Base-by-base conservation (phyloP, 2,113 vertebrate species). In the Nannospalax galili region DNA sequence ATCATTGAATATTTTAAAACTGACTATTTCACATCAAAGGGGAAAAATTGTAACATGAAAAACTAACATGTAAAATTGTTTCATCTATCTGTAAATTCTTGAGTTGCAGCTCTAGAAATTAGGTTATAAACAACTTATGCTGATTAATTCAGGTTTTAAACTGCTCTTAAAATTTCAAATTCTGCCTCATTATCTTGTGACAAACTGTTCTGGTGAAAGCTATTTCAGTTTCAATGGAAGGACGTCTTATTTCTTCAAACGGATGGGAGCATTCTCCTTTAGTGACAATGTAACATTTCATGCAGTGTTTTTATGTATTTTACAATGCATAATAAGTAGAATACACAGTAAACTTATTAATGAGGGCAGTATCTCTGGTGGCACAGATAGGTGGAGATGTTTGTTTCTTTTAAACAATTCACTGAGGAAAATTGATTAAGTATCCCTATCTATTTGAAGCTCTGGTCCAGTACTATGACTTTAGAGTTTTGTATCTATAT, bases 1-100 rank as follows among this genome's bases (percentile, higher is more conserved):
- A n/a, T n/a, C n/a, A n/a, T n/a, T n/a, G n/a, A n/a, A n/a, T 93
- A 93, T 84, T 95, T 89, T 78, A 24, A 30, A 96, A 52, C 69
- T 93, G 72, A 86, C 85, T 91, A 79, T 95, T 96, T 95, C 75
- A 67, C 37, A 91, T 93, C 60, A 67, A 35, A 94, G 64, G 93
- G 72, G 42, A 92, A 94, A 73, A 92, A 90, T 87, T 60, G 62
- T 95, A 48, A n/a, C 42, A 73, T 20, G 52, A 81, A 24, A 81
- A 91, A 30, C 14, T 26, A 82, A 64, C 7, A 48, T 77, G 24
- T 74, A 10, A 19, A 88, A 7, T 87, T 16, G 37, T 90, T 94
- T 92, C 92, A 35, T 74, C 32, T 84, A 67, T 80, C 30, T 4
- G 12, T 65, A 73, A 90, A 92, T 90, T 93, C 30, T 88, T 90